phyloP scores from a whole-genome alignment of 2,113 vertebrate genomes.

The Agelaius tricolor region DNA sequence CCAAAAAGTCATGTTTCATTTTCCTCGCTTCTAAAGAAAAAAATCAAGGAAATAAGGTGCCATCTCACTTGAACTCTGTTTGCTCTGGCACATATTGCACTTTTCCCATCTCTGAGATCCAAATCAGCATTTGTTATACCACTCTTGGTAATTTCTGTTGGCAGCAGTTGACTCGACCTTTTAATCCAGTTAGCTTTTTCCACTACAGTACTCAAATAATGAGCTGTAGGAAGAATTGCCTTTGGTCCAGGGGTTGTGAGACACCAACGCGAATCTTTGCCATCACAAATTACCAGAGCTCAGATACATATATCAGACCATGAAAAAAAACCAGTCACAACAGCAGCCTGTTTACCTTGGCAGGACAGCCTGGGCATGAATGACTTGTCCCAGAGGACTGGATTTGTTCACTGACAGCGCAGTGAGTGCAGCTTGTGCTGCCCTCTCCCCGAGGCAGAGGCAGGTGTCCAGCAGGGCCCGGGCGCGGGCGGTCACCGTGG shows the following conservation, averaged over 20 bases:
- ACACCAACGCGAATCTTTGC: background rate
- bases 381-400: background rate
- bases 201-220: background rate
- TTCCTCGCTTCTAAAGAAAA: background rate
- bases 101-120: background rate
- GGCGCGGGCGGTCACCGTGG: conserved; percentile 61
- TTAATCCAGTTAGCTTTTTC: background rate
- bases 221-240: background rate
- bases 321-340: background rate
- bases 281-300: background rate
- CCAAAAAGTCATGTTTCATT: background rate
- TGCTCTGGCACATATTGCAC: background rate
- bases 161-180: background rate
- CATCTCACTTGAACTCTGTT: background rate
- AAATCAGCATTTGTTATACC: background rate
- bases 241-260: background rate
- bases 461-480: conserved; percentile 74
- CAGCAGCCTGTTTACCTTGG: background rate
- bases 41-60: background rate
- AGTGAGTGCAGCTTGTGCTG: conserved; percentile 60
- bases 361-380: background rate
- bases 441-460: conserved; percentile 64
- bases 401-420: conserved; percentile 11
- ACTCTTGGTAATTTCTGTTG: background rate
- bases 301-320: background rate